Conservation (phyloP, 2,888 invertebrate species). For the Apomyelois bistriatella region DNA sequence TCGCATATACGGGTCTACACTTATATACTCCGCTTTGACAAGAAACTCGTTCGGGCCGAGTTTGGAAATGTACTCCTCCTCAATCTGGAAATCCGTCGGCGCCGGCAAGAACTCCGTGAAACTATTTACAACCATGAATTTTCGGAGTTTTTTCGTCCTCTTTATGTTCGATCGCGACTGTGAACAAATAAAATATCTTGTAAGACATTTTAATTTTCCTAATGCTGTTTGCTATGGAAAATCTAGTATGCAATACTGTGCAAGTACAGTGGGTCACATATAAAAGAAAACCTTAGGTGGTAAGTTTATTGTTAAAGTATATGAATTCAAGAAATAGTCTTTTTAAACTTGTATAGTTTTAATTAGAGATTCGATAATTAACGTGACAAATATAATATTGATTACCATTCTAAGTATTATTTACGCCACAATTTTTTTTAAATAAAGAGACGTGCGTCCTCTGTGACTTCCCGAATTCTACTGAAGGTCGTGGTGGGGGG, state of each 20-base stretch:
- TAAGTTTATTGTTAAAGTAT: too few species aligned
- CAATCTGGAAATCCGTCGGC: conserved; percentile 52
- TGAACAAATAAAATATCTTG: background rate
- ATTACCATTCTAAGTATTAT: too few species aligned
- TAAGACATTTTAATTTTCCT: too few species aligned
- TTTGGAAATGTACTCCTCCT: conserved; percentile 50
- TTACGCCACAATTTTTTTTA: background rate
- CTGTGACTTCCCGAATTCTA: background rate
- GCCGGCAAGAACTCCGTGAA: conserved; percentile 54
- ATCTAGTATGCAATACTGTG: too few species aligned
- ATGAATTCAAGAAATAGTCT: too few species aligned
- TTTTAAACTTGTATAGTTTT: too few species aligned
- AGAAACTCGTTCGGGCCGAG: conserved; percentile 73
- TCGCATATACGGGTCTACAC: conserved; percentile 84
- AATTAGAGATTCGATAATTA: too few species aligned
- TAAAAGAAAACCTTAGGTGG: too few species aligned
- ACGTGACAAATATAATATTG: too few species aligned
- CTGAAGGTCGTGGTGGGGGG: background rate
- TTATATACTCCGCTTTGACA: conserved; percentile 80
- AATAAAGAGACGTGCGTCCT: background rate
- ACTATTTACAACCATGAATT: conserved; percentile 34
- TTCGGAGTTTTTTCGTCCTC: conserved; percentile 24
- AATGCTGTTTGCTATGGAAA: too few species aligned
- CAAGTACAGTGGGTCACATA: too few species aligned
- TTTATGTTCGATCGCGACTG: background rate